phyloP scores from a whole-genome alignment of 2,888 invertebrate species.

The Epirrhoe alternata region DNA sequence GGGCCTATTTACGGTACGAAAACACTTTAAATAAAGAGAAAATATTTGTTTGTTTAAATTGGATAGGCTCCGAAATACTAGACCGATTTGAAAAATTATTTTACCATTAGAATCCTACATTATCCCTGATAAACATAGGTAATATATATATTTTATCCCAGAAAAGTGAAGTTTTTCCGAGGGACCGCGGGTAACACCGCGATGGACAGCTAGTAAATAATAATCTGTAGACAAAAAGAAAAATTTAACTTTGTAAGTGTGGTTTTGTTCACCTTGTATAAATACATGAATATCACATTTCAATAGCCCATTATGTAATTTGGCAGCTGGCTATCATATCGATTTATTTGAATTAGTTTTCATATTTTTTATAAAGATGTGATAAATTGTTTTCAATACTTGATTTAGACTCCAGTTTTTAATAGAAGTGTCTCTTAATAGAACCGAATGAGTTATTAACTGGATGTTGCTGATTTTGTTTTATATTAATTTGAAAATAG shows the following conservation, averaged over 20 bases:
- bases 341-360: conserved; percentile 17
- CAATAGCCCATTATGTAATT: conserved; percentile 4
- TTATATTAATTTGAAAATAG: neutral
- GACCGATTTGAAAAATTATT: no score
- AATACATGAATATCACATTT: conserved; percentile 3
- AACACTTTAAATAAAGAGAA: no score
- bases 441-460: neutral
- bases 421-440: conserved; percentile 9
- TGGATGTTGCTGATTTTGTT: neutral
- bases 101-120: no score
- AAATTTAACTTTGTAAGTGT: neutral
- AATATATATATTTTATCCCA: no score
- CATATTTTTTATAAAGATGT: conserved; percentile 5
- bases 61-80: no score
- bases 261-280: neutral
- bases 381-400: conserved; percentile 16
- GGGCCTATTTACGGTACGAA: no score
- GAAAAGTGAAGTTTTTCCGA: no score
- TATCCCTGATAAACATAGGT: no score
- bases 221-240: no score
- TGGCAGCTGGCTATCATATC: conserved; percentile 6
- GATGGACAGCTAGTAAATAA: no score
- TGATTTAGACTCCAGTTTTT: conserved; percentile 7
- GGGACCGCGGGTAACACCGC: no score
- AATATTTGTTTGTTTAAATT: no score